Conservation (phyloP, 1,140 invertebrate species). For the Idris sp. region DNA sequence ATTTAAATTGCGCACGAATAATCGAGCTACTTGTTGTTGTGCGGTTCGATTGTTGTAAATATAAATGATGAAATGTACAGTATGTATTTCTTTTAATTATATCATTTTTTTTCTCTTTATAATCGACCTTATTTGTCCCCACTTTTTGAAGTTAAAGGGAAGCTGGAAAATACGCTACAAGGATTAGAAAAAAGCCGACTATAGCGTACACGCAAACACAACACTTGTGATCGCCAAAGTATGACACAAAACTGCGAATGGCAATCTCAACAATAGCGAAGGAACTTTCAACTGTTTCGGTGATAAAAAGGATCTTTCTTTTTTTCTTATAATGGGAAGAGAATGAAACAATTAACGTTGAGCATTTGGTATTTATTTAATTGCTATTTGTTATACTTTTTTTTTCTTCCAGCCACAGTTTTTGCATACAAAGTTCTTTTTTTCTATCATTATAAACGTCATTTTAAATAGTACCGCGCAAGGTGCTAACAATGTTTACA, state of each 20-base stretch:
- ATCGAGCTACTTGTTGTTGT: slow-evolving; percentile 44
- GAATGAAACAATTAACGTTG: slow-evolving; percentile 27
- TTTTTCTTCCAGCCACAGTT: slow-evolving; percentile 38
- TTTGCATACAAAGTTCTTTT: slow-evolving; percentile 45
- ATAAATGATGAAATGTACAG: too few species aligned
- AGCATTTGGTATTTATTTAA: slow-evolving; percentile 19
- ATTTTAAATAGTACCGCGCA: slow-evolving; percentile 30
- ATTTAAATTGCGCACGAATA: too few species aligned
- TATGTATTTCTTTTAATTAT: too few species aligned
- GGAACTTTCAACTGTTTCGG: slow-evolving; percentile 29
- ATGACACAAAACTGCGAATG: slow-evolving; percentile 50
- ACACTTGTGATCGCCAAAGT: too few species aligned
- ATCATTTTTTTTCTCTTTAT: too few species aligned
- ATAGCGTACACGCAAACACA: too few species aligned
- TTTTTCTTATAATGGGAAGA: too few species aligned
- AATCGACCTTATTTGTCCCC: too few species aligned
- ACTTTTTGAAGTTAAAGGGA: too few species aligned
- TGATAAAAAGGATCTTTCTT: too few species aligned
- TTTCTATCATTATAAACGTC: slow-evolving; percentile 28
- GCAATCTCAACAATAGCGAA: slow-evolving; percentile 20
- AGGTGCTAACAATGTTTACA: slow-evolving; percentile 37
- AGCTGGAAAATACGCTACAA: too few species aligned
- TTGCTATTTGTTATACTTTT: slow-evolving; percentile 4
- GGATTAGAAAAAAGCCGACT: too few species aligned
- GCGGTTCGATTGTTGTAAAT: slow-evolving; percentile 38